These are phyloP conservation scores for Papilio polytes DNA, from an alignment of 1,140 invertebrate species.

Conservation along the genomic window DNA sequence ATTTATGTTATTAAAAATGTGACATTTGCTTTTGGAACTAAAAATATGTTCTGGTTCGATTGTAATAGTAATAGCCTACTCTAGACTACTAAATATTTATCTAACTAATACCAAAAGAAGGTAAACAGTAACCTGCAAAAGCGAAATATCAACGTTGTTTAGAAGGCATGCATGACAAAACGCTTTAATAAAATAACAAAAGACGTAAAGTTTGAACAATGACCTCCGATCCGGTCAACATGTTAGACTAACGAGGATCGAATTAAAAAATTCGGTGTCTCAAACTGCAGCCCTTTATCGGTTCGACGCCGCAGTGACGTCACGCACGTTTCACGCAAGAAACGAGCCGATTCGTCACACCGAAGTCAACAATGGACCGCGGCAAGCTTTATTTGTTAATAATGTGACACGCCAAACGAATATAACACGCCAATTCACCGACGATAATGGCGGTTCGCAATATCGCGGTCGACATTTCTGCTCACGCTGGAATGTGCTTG, in stretches of 20 bases:
- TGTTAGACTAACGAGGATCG: slow-evolving; percentile 66
- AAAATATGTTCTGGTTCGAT: not conserved
- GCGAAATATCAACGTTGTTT: not conserved
- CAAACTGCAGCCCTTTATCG: slow-evolving; percentile 58
- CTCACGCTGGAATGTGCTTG: slow-evolving; percentile 12
- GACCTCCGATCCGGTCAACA: slow-evolving; percentile 52
- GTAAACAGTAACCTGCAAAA: not conserved
- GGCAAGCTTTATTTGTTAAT: slow-evolving; percentile 74
- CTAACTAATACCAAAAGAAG: too few relatives aligned
- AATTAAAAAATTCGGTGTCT: slow-evolving; percentile 67
- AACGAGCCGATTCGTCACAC: slow-evolving; percentile 64
- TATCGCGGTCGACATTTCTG: slow-evolving; percentile 41
- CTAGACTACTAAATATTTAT: too few relatives aligned
- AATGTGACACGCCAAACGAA: slow-evolving; percentile 68
- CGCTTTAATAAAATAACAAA: slow-evolving; percentile 40
- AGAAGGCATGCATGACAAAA: slow-evolving; percentile 17
- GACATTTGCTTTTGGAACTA: not conserved
- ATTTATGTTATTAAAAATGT: slow-evolving; percentile 8
- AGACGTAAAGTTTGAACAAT: slow-evolving; percentile 49
- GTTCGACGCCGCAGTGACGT: slow-evolving; percentile 47
- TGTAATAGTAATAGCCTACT: not conserved
- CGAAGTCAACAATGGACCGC: slow-evolving; percentile 63
- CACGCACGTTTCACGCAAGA: slow-evolving; percentile 63
- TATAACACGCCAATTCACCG: slow-evolving; percentile 68
- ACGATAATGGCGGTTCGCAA: slow-evolving; percentile 54